Percentiles rank a stretch among this genome's conserved stretches.
Conservation (phyloP, 2,888 invertebrate species). For the Mechanitis mazaeus region DNA sequence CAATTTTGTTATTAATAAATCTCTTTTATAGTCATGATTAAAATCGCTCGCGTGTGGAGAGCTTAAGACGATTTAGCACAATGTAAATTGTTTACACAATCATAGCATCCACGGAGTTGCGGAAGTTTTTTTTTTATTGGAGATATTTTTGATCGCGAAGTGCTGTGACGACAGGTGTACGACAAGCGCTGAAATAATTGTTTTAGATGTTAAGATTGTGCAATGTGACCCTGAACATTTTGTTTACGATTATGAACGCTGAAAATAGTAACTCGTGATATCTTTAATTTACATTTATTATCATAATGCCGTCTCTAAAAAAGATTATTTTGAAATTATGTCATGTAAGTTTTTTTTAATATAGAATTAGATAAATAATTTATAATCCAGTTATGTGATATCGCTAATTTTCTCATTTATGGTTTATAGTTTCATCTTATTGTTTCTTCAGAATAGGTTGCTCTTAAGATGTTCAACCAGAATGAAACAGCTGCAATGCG, state of each 20-base stretch:
- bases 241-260: conserved; percentile 24
- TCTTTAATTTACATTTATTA: conserved; percentile 23
- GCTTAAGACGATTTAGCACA: conserved; percentile 29
- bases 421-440: neutral
- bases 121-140: conserved; percentile 47
- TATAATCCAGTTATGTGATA: neutral
- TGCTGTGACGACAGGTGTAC: conserved; percentile 36
- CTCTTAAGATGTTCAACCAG: neutral
- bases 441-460: neutral
- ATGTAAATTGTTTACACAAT: conserved; percentile 46
- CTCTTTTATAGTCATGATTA: neutral
- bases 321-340: conserved; percentile 46
- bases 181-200: conserved; percentile 5
- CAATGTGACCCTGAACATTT: conserved; percentile 43
- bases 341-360: conserved; percentile 39
- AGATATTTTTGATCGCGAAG: conserved; percentile 43
- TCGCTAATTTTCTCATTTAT: neutral
- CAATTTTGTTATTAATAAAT: neutral
- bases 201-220: conserved; percentile 40
- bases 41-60: conserved; percentile 15
- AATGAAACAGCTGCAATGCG: conserved; percentile 3
- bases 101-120: conserved; percentile 33
- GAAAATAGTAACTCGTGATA: conserved; percentile 32
- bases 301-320: conserved; percentile 46
- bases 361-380: too few relatives aligned